A percentile compares a stretch with the other conserved stretches of the same genome.
Evolutionary conservation across 2,797 vertebrate species (phyloP).

Genomic region (Coilia nasus): DNA sequence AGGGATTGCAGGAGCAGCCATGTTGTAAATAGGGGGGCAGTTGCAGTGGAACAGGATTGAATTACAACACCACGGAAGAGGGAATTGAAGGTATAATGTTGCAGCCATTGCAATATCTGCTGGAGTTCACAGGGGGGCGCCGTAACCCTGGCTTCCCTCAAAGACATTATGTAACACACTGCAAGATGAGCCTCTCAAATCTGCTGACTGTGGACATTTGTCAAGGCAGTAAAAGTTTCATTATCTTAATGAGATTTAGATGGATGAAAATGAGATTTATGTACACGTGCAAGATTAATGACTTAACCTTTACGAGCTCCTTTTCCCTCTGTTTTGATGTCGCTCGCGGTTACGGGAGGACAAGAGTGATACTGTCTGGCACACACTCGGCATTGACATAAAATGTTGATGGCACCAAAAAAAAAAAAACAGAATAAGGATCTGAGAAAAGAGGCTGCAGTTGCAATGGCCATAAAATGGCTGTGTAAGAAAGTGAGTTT

Average conservation of each 20-base stretch:
- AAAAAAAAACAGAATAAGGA: not conserved
- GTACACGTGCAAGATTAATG: not conserved
- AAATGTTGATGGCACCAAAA: slow-evolving; percentile 3
- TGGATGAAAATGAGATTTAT: slow-evolving; percentile 23
- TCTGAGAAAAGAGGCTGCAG: not conserved
- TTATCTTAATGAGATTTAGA: slow-evolving; percentile 24
- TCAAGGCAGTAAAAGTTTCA: slow-evolving; percentile 16
- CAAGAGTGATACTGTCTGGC: not conserved
- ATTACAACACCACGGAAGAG: not conserved
- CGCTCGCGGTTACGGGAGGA: not conserved
- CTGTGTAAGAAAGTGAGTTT: not conserved
- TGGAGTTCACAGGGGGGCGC: not conserved
- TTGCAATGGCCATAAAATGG: not conserved
- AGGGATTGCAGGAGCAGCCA: not conserved
- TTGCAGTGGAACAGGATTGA: not conserved
- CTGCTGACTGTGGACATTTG: slow-evolving; percentile 13
- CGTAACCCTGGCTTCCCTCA: not conserved
- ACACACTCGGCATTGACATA: not conserved
- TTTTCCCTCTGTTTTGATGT: slow-evolving; percentile 5
- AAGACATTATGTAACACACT: not conserved
- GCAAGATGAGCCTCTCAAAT: slow-evolving; percentile 10
- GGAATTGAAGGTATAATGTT: not conserved
- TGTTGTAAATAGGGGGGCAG: not conserved
- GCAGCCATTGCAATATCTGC: not conserved
- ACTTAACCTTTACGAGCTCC: slow-evolving; percentile 1